Evolutionary conservation across 2,888 invertebrate species (phyloP).

Genomic region (Nomada fucata): DNA sequence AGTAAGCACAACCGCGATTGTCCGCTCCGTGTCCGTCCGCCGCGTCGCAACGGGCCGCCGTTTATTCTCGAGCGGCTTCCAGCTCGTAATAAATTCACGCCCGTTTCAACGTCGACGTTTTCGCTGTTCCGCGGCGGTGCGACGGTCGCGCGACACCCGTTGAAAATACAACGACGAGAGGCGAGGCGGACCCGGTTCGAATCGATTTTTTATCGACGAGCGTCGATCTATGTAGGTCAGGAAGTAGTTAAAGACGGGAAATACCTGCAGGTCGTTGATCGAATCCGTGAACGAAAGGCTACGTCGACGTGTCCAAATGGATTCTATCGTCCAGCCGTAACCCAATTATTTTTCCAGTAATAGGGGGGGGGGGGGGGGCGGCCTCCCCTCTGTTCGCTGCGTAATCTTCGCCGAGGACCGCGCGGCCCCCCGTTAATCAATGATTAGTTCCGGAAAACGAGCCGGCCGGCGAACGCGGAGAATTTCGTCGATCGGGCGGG

Average conservation of each 20-base stretch:
- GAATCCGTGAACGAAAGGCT: slow-evolving; percentile 44
- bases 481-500: slow-evolving; percentile 49
- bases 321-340: slow-evolving; percentile 62
- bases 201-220: slow-evolving; percentile 37
- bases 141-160: not conserved
- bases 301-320: slow-evolving; percentile 33
- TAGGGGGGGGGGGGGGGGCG: no score
- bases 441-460: slow-evolving; percentile 50
- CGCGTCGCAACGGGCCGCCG: slow-evolving; percentile 36
- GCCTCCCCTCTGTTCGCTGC: slow-evolving; percentile 18
- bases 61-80: slow-evolving; percentile 27
- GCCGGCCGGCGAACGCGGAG: slow-evolving; percentile 26
- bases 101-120: slow-evolving; percentile 22
- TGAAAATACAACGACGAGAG: not conserved
- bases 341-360: slow-evolving; percentile 71
- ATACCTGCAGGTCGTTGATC: slow-evolving; percentile 65
- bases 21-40: slow-evolving; percentile 11
- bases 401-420: slow-evolving; percentile 3
- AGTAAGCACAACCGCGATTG: not conserved
- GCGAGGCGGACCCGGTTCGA: not conserved
- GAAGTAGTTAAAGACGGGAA: slow-evolving; percentile 70
- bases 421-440: slow-evolving; percentile 43
- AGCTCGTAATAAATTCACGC: slow-evolving; percentile 44
- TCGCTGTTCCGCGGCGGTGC: not conserved
- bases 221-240: slow-evolving; percentile 23